Base-by-base conservation (phyloP, 2,113 vertebrate species). In the Tiliqua scincoides region DNA sequence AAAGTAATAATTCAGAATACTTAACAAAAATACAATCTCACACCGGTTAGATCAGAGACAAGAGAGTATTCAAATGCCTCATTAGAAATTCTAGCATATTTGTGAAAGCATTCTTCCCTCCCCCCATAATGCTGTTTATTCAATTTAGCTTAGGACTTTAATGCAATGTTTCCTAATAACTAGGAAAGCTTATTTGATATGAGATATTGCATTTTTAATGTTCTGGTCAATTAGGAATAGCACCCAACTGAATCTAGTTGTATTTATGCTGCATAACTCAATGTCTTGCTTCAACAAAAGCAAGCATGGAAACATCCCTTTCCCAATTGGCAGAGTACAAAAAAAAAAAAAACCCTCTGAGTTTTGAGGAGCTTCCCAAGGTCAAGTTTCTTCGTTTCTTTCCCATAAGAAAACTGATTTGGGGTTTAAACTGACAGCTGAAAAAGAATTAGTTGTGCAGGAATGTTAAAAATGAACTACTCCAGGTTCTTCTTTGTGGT, bases 1-100 rank as follows among this genome's bases (percentile, higher is more conserved):
- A 93, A 95, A 94, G 94, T 91, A 92, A 95, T 94, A 95, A 96
- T 94, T 95, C 93, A 91, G 93, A 90, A 95, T 93, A 85, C 95
- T 95, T 95, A 95, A 91, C 93, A 86, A 37, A 1, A 40, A 63
- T 25, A 85, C 48, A 65, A 84, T 93, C 93, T 89, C 62, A 65
- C 88, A 89, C 89, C 86, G 23, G 84, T 77, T 91, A 89, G 91
- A 93, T 91, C 88, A 82, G 90, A 86, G 93, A 91, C 92, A 89
- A 92, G 90, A 94, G 90, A 94, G 86, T 90, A 92, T 93, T 94
- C 91, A 91, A 90, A 91, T 87, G 81, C 89, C 92, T 95, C 93
- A 74, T 93, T 94, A 90, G 93, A 91, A 95, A 83, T 89, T 86
- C 80, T 0, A 81, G 89, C 70, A 86, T 93, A 79, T 87, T 92